These are phyloP conservation scores for Terrapene triunguis DNA, from an alignment of 2,113 vertebrate species.

Conservation along the genomic window DNA sequence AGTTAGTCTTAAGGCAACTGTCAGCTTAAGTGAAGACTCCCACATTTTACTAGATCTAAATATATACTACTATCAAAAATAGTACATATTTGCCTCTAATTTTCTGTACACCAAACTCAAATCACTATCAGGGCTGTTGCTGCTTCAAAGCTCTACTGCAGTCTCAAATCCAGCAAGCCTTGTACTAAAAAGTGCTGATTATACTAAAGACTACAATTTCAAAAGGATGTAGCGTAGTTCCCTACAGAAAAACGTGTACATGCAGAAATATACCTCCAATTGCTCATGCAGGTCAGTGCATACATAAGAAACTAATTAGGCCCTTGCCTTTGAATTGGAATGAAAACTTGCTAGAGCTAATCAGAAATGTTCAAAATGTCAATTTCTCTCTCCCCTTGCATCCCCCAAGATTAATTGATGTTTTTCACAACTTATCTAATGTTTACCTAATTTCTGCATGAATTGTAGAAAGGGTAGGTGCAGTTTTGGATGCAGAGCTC, in stretches of 20 bases:
- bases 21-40: constrained; percentile 11
- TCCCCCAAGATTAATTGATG: neutral
- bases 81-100: neutral
- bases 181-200: neutral
- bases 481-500: neutral
- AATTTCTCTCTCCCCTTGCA: neutral
- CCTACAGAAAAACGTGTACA: neutral
- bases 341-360: neutral
- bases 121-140: neutral
- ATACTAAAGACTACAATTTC: neutral
- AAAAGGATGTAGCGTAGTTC: neutral
- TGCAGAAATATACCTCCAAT: neutral
- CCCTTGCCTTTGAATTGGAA: rapidly evolving
- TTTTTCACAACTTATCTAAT: neutral
- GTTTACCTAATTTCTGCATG: neutral
- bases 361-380: neutral
- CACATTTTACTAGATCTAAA: neutral
- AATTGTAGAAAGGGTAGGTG: neutral
- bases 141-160: constrained; percentile 2
- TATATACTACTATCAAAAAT: neutral
- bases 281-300: neutral
- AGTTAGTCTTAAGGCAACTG: neutral
- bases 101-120: neutral
- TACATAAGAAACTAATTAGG: neutral
- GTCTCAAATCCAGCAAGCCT: neutral